These are phyloP conservation scores for Ferrisia virgata DNA, from an alignment of 2,888 invertebrate genomes.

Conservation along the genomic window DNA sequence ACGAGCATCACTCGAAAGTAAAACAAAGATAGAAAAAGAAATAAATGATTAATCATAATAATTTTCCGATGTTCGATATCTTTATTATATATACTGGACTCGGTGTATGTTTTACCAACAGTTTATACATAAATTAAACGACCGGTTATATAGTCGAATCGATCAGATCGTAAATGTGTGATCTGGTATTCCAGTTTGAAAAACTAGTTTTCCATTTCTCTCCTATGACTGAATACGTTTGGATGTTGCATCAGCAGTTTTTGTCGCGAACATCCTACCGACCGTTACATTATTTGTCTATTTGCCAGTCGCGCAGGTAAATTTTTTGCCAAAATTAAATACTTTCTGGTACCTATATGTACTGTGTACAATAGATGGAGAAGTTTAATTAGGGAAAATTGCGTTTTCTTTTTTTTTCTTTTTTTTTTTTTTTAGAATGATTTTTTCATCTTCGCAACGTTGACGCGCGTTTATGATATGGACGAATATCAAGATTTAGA, in stretches of 20 bases:
- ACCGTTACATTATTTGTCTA: slow-evolving; percentile 29
- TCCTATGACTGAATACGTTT: background rate
- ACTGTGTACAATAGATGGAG: background rate
- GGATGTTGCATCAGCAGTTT: slow-evolving; percentile 22
- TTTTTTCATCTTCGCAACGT: background rate
- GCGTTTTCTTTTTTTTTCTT: background rate
- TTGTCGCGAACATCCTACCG: background rate
- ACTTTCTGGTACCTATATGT: slow-evolving; percentile 2
- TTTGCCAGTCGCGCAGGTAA: slow-evolving; percentile 8
- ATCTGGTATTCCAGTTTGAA: slow-evolving; percentile 2
- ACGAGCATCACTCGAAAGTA: background rate
- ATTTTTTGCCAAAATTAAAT: background rate
- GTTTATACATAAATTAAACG: slow-evolving; percentile 29
- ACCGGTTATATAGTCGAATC: background rate
- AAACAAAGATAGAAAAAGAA: background rate
- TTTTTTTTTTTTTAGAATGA: slow-evolving; percentile 15
- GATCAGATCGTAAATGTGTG: background rate
- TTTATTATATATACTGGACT: background rate
- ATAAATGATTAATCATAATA: background rate
- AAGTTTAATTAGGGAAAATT: slow-evolving; percentile 20
- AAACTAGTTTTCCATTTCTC: slow-evolving; percentile 15
- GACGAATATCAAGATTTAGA: slow-evolving; percentile 15
- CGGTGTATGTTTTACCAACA: background rate
- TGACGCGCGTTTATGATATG: background rate
- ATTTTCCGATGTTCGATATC: background rate